phyloP scores from a whole-genome alignment of 2,888 invertebrate genomes.

The Agonopterix subpropinquella region DNA sequence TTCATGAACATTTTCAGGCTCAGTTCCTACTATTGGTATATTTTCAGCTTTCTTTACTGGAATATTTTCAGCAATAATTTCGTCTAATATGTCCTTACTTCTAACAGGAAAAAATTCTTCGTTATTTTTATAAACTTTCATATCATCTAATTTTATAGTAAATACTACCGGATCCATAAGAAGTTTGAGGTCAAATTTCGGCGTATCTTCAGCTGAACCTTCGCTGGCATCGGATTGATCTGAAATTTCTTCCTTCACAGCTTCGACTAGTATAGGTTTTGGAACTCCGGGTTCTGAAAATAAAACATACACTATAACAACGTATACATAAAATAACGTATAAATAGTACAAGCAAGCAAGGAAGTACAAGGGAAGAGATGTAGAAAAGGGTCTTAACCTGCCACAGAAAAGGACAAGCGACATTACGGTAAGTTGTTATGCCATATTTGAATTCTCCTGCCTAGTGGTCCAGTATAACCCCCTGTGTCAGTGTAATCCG shows the following conservation, averaged over 20 bases:
- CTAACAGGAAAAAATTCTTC: slow-evolving; percentile 22
- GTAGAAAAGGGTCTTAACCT: too few species aligned
- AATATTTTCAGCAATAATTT: slow-evolving; percentile 42
- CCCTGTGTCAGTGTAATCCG: too few species aligned
- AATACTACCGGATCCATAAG: slow-evolving; percentile 49
- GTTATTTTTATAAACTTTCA: slow-evolving; percentile 34
- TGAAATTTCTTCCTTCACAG: background rate
- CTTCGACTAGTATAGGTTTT: too few species aligned
- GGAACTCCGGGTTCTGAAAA: background rate
- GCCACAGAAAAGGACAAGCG: too few species aligned
- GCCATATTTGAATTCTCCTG: too few species aligned
- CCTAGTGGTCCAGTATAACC: too few species aligned
- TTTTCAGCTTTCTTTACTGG: slow-evolving; percentile 20
- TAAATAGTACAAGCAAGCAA: too few species aligned
- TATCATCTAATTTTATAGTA: slow-evolving; percentile 49
- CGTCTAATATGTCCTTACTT: slow-evolving; percentile 31
- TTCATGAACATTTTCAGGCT: background rate
- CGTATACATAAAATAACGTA: too few species aligned
- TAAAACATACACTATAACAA: background rate
- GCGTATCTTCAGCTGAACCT: slow-evolving; percentile 5
- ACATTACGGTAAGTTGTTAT: too few species aligned
- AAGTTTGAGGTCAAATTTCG: slow-evolving; percentile 52
- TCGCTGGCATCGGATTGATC: background rate
- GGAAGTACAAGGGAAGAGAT: too few species aligned
- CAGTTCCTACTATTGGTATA: background rate